Percentiles rank a stretch among this genome's conserved stretches.
Evolutionary conservation across 2,888 invertebrate genomes (phyloP).

Genomic region (Fabriciana adippe): DNA sequence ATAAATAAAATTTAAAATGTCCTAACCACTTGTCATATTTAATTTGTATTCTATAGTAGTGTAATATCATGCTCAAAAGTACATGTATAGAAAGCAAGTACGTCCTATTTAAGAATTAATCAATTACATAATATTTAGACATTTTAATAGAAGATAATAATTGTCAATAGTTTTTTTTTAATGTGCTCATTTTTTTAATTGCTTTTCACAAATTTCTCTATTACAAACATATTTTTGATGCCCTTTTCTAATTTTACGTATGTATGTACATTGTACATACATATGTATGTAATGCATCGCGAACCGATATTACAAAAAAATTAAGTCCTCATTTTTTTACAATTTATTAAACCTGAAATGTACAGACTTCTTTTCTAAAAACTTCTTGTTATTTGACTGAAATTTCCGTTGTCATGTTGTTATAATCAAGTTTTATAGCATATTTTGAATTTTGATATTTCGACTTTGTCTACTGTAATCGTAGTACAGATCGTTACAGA

Average conservation of each 20-base stretch:
- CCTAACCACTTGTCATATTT: neutral
- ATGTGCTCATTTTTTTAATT: too few species aligned
- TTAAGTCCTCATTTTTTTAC: too few species aligned
- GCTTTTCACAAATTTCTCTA: too few species aligned
- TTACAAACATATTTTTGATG: too few species aligned
- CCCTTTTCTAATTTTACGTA: too few species aligned
- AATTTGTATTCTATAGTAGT: slow-evolving; percentile 9
- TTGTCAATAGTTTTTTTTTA: too few species aligned
- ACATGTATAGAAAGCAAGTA: slow-evolving; percentile 4
- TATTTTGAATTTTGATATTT: slow-evolving; percentile 6
- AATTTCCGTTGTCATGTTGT: neutral
- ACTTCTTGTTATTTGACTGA: neutral
- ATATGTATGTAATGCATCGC: too few species aligned
- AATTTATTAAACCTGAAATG: too few species aligned
- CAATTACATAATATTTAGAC: slow-evolving; percentile 7
- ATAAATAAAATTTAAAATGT: neutral
- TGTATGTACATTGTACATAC: too few species aligned
- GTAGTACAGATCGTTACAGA: too few species aligned
- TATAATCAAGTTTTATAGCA: neutral
- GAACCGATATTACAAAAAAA: too few species aligned
- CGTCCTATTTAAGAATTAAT: slow-evolving; percentile 2
- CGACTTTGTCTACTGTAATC: neutral
- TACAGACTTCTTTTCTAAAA: neutral
- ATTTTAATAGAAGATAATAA: neutral
- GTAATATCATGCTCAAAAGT: slow-evolving; percentile 10